Conservation (phyloP, 2,113 vertebrate genomes). For the Anolis carolinensis region DNA sequence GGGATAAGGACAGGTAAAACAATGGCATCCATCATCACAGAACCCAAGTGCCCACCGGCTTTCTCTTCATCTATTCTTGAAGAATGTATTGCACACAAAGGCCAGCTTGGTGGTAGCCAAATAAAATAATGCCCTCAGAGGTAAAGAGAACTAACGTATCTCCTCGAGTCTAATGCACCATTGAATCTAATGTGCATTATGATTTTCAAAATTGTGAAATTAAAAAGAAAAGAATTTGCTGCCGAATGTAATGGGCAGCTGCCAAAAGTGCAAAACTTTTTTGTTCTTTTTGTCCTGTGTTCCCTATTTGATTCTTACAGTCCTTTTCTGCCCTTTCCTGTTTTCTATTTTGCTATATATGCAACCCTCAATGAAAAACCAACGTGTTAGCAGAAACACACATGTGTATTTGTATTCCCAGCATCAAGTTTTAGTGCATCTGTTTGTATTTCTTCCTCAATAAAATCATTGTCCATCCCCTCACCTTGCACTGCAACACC, state of each 20-base stretch:
- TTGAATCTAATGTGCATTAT: no score
- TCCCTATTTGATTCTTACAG: no score
- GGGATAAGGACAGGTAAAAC: neutral
- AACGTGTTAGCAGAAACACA: neutral
- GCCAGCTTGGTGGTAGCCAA: neutral
- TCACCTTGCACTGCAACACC: no score
- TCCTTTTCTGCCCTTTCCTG: no score
- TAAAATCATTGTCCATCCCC: neutral
- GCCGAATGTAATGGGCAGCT: no score
- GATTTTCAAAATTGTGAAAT: no score
- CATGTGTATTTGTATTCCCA: no score
- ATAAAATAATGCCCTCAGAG: neutral
- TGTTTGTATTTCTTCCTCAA: neutral
- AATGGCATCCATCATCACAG: neutral
- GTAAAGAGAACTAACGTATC: neutral
- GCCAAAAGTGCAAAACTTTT: no score
- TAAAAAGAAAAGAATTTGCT: no score
- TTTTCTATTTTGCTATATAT: neutral
- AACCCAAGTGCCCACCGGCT: neutral
- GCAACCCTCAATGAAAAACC: neutral
- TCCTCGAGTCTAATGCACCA: no score
- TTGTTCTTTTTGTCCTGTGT: no score
- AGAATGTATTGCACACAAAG: neutral
- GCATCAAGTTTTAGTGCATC: neutral
- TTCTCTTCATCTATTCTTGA: neutral